Percentiles rank a stretch among this genome's conserved stretches.
Evolutionary conservation across 2,888 invertebrate species (phyloP).

Genomic region (Agrochola lychnidis): DNA sequence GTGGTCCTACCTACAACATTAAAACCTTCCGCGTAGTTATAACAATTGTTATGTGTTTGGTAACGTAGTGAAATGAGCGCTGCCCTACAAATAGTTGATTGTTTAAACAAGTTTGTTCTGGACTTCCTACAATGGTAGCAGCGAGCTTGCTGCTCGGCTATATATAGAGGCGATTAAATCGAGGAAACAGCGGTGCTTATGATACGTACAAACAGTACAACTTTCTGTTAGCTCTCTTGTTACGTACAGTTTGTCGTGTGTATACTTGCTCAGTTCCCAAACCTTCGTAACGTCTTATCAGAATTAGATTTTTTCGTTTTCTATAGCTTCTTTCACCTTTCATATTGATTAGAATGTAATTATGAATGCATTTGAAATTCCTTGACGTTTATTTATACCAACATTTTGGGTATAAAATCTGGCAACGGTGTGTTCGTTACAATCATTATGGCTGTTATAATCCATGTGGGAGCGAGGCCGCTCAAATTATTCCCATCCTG

Average conservation of each 20-base stretch:
- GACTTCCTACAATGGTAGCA: conserved; percentile 46
- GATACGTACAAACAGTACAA: conserved; percentile 44
- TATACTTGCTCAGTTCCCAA: too few relatives aligned
- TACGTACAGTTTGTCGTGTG: background rate
- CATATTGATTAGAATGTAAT: background rate
- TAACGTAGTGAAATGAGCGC: conserved; percentile 41
- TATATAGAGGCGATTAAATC: conserved; percentile 43
- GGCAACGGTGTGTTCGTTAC: conserved; percentile 44
- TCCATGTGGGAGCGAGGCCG: conserved; percentile 69
- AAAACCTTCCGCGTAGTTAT: conserved; percentile 31
- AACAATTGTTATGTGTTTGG: conserved; percentile 46
- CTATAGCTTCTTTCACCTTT: background rate
- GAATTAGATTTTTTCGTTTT: background rate
- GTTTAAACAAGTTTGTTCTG: conserved; percentile 59
- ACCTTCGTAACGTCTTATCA: too few relatives aligned
- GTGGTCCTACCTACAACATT: conserved; percentile 29
- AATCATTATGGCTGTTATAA: conserved; percentile 28
- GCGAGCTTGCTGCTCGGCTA: conserved; percentile 36
- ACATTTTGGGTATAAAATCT: conserved; percentile 1
- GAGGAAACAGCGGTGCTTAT: conserved; percentile 45
- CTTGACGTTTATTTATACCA: background rate
- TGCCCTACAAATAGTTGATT: conserved; percentile 58
- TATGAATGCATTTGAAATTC: background rate
- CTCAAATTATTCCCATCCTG: conserved; percentile 71
- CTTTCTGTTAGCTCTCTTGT: conserved; percentile 26